Conservation (phyloP, 1,140 invertebrate genomes). For the Ruditapes philippinarum region DNA sequence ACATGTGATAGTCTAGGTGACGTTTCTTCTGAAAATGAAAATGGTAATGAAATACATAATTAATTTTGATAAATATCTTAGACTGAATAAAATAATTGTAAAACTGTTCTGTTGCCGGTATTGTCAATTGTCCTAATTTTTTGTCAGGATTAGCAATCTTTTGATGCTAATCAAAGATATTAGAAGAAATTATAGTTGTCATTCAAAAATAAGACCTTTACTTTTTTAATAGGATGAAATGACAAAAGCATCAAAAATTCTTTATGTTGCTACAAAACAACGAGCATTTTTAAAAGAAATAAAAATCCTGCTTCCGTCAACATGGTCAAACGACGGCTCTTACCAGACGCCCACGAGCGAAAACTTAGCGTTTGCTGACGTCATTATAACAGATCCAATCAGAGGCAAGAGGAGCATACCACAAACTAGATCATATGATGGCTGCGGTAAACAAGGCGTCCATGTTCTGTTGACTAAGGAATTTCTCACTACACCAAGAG, state of each 20-base stretch:
- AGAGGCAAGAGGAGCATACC: constrained; percentile 36
- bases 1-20: too few relatives aligned
- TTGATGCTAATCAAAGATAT: too few relatives aligned
- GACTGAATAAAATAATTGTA: too few relatives aligned
- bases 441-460: constrained; percentile 63
- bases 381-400: constrained; percentile 66
- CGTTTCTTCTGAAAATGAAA: too few relatives aligned
- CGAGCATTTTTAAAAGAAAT: constrained; percentile 84
- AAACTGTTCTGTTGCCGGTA: too few relatives aligned
- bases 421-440: constrained; percentile 57
- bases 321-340: constrained; percentile 74
- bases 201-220: neutral
- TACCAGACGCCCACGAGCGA: constrained; percentile 64
- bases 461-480: constrained; percentile 61
- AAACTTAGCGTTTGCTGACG: constrained; percentile 72
- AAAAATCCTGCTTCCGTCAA: constrained; percentile 83
- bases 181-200: too few relatives aligned
- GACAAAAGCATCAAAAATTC: constrained; percentile 73
- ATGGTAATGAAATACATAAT: too few relatives aligned
- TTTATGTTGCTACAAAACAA: constrained; percentile 81
- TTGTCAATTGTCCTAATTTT: too few relatives aligned
- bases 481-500: constrained; percentile 24
- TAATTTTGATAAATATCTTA: too few relatives aligned
- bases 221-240: constrained; percentile 72
- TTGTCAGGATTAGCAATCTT: too few relatives aligned